Evolutionary conservation across 2,113 vertebrate genomes (phyloP), one percentile per base, ranked within the genome.

Genomic region (Balaeniceps rex): DNA sequence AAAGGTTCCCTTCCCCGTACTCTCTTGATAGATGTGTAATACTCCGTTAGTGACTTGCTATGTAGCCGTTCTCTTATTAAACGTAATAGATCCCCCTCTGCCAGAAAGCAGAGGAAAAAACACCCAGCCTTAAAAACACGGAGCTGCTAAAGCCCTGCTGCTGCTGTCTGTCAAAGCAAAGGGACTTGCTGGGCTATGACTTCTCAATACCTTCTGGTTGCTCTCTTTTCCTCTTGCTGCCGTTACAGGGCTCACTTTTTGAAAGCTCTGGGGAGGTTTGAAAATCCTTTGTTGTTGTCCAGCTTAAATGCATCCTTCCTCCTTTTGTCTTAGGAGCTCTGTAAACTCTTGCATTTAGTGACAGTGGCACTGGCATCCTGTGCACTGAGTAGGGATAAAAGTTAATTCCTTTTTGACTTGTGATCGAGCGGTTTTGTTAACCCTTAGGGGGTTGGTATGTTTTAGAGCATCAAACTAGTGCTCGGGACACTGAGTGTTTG

Each of bases 121-220:
- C 95, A 95, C 12, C 71, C 94, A 94, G 84, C 83, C 63, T 94
- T 38, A 81, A 96, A 93, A 94, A 24, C 95, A 64, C 34, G 38
- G 91, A 95, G 89, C 93, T 75, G 90, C 77, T 51, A n/a, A 65
- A 95, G 93, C 88, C 88, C 97, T 64, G 97, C 98, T 98, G 98
- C 98, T 79, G 95, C 98, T 98, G 98, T 98, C 98, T 96, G 94
- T 98, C 98, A 98, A 71, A 86, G 92, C 90, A 3, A 19, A 28
- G 93, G 61, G 64, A 44, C 90, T 90, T 4, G n/a, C 76, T 34
- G 93, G 69, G 76, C 49, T 97, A 17, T 54, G 92, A 74, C 95
- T 94, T 51, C 84, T 71, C 93, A 0, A 12, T 91, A 44, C 61
- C 94, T 88, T 65, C 57, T 40, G 77, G 74, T 46, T 78, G 14